Evolutionary conservation across 2,797 vertebrate genomes (phyloP), one percentile per base, ranked within the genome.

Genomic region (Arrhamphus sclerolepis): DNA sequence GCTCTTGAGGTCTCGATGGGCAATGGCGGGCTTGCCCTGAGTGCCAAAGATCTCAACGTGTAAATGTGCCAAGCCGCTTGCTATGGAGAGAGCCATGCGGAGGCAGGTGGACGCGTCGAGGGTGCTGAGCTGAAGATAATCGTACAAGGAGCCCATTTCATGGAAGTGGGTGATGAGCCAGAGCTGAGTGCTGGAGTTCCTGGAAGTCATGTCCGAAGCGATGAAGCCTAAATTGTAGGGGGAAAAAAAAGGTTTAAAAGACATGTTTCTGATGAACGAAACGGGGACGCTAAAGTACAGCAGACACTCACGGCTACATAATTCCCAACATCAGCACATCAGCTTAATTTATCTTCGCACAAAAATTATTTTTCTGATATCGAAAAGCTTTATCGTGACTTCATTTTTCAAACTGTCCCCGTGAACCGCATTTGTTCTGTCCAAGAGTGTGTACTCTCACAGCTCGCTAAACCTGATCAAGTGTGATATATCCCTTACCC

Each of bases 121-220:
- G 0, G 96, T 98, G 42, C 93, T 97, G 42, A 97, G 94, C 83
- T 99, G 97, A 43, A 99, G 94, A 69, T 98, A 96, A 84, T 99
- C 97, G 0, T 99, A 99, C 70, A 99, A 83, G 0, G 97, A 99
- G 41, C 97, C 97, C 96, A 97, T 95, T 81, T 98, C 96, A 0
- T 99, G 97, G 85, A 95, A 98, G 92, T 99, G 97, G 3, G 97
- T 99, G 66, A 99, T 98, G 14, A 99, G 84, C 97, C 97, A 99
- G 78, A 99, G 38, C 90, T 99, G 97, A 10, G 97, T 99, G 40
- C 97, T 99, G 7, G 97, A 99, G 93, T 98, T 98, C 74, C 97
- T 92, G 2, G 97, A 99, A 0, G 97, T 99, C 97, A 99, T 99
- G 58, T 99, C 97, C 0, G 97, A 99, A 0, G 96, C 97, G 56